A percentile compares a stretch with the other conserved stretches of the same genome.
phyloP scores from a whole-genome alignment of 2,797 vertebrate genomes.

The Sebastiscus tertius region DNA sequence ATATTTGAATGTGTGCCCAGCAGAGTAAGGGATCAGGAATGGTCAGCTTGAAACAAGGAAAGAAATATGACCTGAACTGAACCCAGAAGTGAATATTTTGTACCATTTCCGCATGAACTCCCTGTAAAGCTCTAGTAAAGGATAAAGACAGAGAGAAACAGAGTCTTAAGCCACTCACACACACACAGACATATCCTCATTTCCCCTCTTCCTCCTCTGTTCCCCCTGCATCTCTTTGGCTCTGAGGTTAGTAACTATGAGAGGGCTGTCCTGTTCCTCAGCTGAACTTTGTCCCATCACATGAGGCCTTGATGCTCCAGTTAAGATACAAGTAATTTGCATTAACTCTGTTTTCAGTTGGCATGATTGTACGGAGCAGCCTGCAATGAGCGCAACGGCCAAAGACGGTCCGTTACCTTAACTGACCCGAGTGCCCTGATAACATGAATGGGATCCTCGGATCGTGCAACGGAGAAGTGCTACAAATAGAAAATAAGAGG shows the following conservation, averaged over 20 bases:
- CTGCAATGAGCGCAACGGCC: not conserved
- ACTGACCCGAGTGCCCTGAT: not conserved
- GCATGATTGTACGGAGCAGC: not conserved
- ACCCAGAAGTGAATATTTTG: conserved; percentile 5
- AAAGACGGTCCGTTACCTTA: not conserved
- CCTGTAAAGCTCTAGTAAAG: not conserved
- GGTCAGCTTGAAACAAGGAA: conserved; percentile 11
- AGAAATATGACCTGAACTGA: conserved; percentile 18
- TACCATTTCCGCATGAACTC: conserved; percentile 17
- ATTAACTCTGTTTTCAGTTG: not conserved
- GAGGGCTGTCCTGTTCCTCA: not conserved
- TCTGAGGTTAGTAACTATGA: not conserved
- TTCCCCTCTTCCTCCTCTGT: not conserved
- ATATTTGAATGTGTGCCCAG: not conserved
- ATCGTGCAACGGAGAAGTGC: not conserved
- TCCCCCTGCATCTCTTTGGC: not conserved
- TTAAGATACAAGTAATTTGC: not conserved
- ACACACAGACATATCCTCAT: not conserved
- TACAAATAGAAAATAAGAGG: not conserved
- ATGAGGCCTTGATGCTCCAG: not conserved
- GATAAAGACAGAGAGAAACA: conserved; percentile 4
- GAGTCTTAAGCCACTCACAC: not conserved
- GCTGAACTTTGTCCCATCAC: not conserved
- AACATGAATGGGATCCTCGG: not conserved
- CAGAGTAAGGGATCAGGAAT: not conserved